Evolutionary conservation across 2,113 vertebrate species (phyloP).

Genomic region (Lagopus leucura): DNA sequence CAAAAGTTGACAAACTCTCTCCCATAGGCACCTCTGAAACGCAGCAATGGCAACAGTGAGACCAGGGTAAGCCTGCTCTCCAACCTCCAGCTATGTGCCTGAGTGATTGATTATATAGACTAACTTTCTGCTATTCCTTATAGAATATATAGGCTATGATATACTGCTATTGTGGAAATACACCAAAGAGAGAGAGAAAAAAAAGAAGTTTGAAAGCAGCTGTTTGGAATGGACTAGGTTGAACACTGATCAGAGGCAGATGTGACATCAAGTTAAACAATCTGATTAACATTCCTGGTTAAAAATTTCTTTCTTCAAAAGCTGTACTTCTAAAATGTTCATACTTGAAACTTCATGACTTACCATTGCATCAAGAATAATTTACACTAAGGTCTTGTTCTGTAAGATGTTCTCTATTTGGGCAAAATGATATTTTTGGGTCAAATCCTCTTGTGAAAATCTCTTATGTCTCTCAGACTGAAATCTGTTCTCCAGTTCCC

Average conservation of each 20-base stretch:
- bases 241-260: neutral
- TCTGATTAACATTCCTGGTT: neutral
- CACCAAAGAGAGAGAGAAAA: neutral
- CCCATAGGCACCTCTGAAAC: neutral
- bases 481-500: neutral
- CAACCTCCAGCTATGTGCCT: neutral
- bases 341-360: neutral
- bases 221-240: neutral
- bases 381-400: neutral
- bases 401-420: neutral
- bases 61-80: neutral
- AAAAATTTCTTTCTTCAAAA: neutral
- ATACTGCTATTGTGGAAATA: fast-evolving
- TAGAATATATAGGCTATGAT: neutral
- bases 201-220: neutral
- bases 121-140: neutral
- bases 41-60: neutral
- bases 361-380: neutral
- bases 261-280: neutral
- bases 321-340: neutral
- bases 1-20: neutral
- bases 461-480: neutral
- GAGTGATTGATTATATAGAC: neutral
- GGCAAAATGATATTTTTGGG: neutral
- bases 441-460: neutral